phyloP scores from a whole-genome alignment of 2,888 invertebrate genomes.

The Norana najaformis region DNA sequence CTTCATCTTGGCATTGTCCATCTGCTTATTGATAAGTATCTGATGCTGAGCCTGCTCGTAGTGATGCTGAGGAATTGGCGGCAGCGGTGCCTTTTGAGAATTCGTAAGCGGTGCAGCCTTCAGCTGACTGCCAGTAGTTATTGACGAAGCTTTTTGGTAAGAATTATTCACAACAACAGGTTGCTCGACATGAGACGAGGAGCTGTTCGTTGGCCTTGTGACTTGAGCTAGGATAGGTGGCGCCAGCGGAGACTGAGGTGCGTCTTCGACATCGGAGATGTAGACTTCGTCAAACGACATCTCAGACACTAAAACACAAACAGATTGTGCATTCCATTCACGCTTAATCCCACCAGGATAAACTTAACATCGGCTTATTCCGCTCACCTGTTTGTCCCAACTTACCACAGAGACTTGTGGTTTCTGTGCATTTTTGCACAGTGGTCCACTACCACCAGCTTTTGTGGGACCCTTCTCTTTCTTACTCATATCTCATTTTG shows the following conservation, averaged over 20 bases:
- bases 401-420: too few species aligned
- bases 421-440: too few species aligned
- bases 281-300: conserved; percentile 57
- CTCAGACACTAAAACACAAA: conserved; percentile 42
- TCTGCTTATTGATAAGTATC: conserved; percentile 34
- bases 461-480: too few species aligned
- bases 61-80: conserved; percentile 39
- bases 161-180: conserved; percentile 9
- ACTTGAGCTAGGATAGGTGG: background rate
- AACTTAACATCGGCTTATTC: too few species aligned
- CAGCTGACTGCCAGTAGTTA: conserved; percentile 25
- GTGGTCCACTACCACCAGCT: too few species aligned
- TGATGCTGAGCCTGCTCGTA: conserved; percentile 36
- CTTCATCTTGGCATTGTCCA: conserved; percentile 61
- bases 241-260: conserved; percentile 20
- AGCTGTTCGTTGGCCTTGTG: background rate
- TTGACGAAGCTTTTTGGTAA: conserved; percentile 25
- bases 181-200: conserved; percentile 30
- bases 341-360: too few species aligned
- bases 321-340: background rate
- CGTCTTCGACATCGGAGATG: conserved; percentile 60
- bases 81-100: conserved; percentile 32
- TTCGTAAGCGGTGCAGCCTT: conserved; percentile 21
- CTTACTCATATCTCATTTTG: too few species aligned
- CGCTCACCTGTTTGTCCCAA: too few species aligned